Conservation (phyloP, 53 echinoderm and acorn worm genomes). For the Apostichopus leukothele region DNA sequence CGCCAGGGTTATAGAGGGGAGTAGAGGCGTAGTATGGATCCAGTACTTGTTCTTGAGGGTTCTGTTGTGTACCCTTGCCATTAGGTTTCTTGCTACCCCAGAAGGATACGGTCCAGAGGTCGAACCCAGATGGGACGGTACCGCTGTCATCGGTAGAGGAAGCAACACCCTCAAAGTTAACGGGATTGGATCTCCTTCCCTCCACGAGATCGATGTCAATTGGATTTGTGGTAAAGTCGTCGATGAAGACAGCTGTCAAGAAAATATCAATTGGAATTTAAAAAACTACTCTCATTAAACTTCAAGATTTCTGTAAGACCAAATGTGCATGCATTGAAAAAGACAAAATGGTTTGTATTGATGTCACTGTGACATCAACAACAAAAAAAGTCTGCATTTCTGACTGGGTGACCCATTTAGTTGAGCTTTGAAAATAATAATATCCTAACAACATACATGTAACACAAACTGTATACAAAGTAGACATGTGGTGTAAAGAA, state of each 20-base stretch:
- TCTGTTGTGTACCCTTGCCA: constrained; percentile 76
- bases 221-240: constrained; percentile 19
- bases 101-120: constrained; percentile 77
- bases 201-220: constrained; percentile 61
- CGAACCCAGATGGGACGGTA: constrained; percentile 51
- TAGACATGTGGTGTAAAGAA: too few species aligned
- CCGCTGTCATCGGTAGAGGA: constrained; percentile 63
- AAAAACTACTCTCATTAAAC: not conserved
- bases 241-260: constrained; percentile 34
- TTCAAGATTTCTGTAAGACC: too few species aligned
- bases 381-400: too few species aligned
- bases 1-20: constrained; percentile 59
- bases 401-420: too few species aligned
- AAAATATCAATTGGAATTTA: not conserved
- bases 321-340: too few species aligned
- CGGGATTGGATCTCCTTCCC: constrained; percentile 62
- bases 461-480: too few species aligned
- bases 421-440: too few species aligned
- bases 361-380: too few species aligned
- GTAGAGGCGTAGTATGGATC: constrained; percentile 73
- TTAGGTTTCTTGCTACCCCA: constrained; percentile 77
- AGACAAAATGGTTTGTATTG: too few species aligned
- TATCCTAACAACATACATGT: too few species aligned
- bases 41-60: constrained; percentile 68
- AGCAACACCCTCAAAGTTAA: constrained; percentile 64